Evolutionary conservation across 2,113 vertebrate species (phyloP).

Genomic region (Procavia capensis): DNA sequence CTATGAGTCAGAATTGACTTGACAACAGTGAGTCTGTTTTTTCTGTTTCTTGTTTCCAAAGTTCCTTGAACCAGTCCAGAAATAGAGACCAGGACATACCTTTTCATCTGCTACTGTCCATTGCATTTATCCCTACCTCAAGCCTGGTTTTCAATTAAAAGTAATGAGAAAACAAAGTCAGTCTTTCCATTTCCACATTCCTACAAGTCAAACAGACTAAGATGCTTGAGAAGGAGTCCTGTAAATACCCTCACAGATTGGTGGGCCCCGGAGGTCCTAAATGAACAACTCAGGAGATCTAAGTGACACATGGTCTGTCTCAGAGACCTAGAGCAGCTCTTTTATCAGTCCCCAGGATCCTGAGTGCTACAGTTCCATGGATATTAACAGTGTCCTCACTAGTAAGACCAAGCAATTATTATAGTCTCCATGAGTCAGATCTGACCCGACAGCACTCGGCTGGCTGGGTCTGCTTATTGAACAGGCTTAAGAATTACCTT

Average conservation of each 20-base stretch:
- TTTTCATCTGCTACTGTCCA: not conserved
- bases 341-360: not conserved
- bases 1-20: no score
- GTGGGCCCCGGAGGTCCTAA: not conserved
- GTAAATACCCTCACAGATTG: not conserved
- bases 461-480: constrained; percentile 31
- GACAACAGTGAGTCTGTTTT: no score
- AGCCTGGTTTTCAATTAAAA: not conserved
- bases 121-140: not conserved
- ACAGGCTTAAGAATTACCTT: not conserved
- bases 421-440: no score
- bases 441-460: no score
- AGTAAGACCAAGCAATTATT: not conserved
- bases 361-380: not conserved
- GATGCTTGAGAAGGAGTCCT: not conserved
- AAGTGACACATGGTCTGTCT: not conserved
- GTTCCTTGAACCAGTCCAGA: not conserved
- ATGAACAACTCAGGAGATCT: not conserved
- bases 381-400: constrained; percentile 52
- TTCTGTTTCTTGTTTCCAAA: no score
- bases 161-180: constrained; percentile 14
- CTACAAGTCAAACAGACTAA: not conserved
- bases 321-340: not conserved
- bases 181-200: not conserved
- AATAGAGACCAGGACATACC: not conserved